These are phyloP conservation scores for Colostygia pectinataria DNA, from an alignment of 2,888 invertebrate genomes.

Conservation along the genomic window DNA sequence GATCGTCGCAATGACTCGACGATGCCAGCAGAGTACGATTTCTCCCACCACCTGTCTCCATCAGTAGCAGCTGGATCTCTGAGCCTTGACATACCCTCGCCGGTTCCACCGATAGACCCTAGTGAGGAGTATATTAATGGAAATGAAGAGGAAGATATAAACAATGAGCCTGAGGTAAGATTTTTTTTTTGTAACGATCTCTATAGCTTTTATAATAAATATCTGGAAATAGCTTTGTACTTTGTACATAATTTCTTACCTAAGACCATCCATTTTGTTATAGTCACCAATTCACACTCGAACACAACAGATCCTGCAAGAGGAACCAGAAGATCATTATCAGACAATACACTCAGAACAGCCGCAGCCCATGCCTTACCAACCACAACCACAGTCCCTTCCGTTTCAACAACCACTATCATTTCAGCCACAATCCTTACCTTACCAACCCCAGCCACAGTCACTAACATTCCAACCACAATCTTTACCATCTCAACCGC, in stretches of 20 bases:
- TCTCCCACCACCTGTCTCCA: conserved; percentile 75
- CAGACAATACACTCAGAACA: conserved; percentile 26
- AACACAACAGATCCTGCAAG: conserved; percentile 46
- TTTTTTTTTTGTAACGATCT: too few species aligned
- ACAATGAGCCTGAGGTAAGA: conserved; percentile 51
- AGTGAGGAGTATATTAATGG: conserved; percentile 54
- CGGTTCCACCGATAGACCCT: conserved; percentile 68
- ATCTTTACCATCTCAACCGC: not conserved
- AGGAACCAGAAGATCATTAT: conserved; percentile 45
- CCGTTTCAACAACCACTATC: too few species aligned
- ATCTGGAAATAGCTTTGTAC: too few species aligned
- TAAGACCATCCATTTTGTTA: conserved; percentile 9
- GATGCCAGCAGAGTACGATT: conserved; percentile 79
- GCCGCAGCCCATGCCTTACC: conserved; percentile 32
- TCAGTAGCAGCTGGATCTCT: conserved; percentile 66
- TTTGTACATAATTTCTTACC: too few species aligned
- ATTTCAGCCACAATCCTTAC: conserved; percentile 7
- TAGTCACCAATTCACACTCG: conserved; percentile 57
- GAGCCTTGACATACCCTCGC: conserved; percentile 74
- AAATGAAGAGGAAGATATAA: conserved; percentile 46
- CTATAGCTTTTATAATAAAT: too few species aligned
- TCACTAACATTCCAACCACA: conserved; percentile 11
- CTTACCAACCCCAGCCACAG: conserved; percentile 22
- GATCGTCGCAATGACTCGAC: conserved; percentile 85
- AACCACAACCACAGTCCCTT: conserved; percentile 10